A percentile compares a stretch with the other conserved stretches of the same genome.
Conservation (phyloP, 1,140 invertebrate genomes). For the Chironomus tepperi region DNA sequence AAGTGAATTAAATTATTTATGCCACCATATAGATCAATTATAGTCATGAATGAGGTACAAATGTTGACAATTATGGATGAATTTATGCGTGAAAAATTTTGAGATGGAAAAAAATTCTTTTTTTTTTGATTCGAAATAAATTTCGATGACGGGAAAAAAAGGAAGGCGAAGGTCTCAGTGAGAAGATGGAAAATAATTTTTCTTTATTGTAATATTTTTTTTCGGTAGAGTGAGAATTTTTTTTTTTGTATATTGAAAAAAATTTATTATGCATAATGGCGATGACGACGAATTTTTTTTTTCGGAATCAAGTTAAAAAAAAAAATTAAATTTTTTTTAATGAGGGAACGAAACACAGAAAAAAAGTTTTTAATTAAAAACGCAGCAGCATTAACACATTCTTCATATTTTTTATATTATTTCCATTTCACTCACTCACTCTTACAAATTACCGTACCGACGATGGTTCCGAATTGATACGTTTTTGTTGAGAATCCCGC, state of each 20-base stretch:
- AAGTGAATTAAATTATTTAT: slow-evolving; percentile 1
- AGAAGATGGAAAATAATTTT: background rate
- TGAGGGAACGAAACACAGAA: background rate
- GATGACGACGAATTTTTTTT: background rate
- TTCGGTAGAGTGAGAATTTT: background rate
- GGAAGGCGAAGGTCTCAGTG: background rate
- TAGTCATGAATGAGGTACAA: background rate
- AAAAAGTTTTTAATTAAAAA: background rate
- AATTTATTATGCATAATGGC: slow-evolving; percentile 22
- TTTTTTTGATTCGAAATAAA: background rate
- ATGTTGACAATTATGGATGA: background rate
- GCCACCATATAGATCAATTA: background rate
- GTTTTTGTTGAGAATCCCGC: no score
- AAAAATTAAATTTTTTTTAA: background rate
- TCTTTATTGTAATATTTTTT: slow-evolving; percentile 1
- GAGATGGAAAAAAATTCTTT: background rate
- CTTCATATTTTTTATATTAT: no score
- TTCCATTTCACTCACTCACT: no score
- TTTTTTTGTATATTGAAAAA: slow-evolving; percentile 9
- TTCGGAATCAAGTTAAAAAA: background rate
- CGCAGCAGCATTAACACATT: no score
- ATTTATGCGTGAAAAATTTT: background rate
- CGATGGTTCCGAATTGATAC: no score
- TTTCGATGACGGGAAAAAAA: background rate
- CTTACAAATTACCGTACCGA: no score